Conservation (phyloP, 2,797 vertebrate species). For the Pantherophis vulpinus region DNA sequence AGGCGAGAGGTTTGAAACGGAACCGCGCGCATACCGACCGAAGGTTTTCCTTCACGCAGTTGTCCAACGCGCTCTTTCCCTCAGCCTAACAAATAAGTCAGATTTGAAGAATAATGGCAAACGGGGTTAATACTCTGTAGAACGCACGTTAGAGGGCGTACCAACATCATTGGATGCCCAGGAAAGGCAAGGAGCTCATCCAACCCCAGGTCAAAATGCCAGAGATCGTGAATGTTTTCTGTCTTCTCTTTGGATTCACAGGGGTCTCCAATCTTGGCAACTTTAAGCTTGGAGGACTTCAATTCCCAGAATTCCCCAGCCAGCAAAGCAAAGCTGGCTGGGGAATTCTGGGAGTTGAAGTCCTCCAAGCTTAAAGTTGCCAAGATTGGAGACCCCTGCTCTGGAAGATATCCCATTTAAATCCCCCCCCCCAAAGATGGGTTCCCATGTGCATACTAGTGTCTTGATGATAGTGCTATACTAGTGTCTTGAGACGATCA, state of each 20-base stretch:
- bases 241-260: not conserved
- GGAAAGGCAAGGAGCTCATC: not conserved
- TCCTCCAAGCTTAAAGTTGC: too few species aligned
- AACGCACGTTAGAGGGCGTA: not conserved
- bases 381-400: too few species aligned
- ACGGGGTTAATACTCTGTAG: not conserved
- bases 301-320: too few species aligned
- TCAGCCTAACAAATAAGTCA: not conserved
- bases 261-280: too few species aligned
- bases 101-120: too few species aligned
- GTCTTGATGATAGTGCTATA: too few species aligned
- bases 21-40: not conserved
- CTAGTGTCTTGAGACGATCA: not conserved
- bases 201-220: not conserved
- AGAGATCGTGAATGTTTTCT: not conserved
- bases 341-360: too few species aligned
- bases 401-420: not conserved
- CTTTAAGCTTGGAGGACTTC: too few species aligned
- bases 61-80: not conserved
- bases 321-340: too few species aligned
- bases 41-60: accelerated
- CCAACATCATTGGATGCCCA: not conserved
- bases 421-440: accelerated
- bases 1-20: not conserved
- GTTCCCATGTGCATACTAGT: not conserved